Evolutionary conservation across 2,888 invertebrate genomes (phyloP).

Genomic region (Eilema griseolum): DNA sequence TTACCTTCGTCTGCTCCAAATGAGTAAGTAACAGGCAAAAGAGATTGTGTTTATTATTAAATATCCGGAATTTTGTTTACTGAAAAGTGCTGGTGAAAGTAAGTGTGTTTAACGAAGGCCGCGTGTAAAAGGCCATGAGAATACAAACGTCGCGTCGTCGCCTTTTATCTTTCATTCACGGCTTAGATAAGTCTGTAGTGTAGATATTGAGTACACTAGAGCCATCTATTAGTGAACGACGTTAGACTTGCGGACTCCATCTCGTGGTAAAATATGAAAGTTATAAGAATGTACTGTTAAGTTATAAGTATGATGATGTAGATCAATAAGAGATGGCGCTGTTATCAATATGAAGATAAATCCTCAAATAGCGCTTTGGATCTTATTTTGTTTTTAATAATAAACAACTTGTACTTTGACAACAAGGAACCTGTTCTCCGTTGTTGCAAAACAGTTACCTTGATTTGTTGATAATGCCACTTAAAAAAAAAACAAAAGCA

Average conservation of each 20-base stretch:
- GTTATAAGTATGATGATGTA: conserved; percentile 10
- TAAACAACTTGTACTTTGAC: background rate
- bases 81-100: conserved; percentile 77
- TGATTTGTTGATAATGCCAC: conserved; percentile 19
- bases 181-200: conserved; percentile 37
- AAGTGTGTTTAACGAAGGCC: conserved; percentile 69
- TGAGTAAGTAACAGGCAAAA: conserved; percentile 67
- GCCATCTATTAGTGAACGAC: conserved; percentile 61
- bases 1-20: conserved; percentile 71
- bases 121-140: conserved; percentile 60
- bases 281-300: conserved; percentile 29
- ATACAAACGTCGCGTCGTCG: conserved; percentile 37
- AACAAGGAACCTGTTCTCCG: conserved; percentile 7
- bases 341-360: background rate
- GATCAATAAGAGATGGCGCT: conserved; percentile 12
- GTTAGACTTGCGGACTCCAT: conserved; percentile 29
- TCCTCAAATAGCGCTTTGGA: background rate
- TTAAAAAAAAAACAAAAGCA: conserved; percentile 33
- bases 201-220: conserved; percentile 39
- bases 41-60: conserved; percentile 67
- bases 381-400: background rate
- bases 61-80: conserved; percentile 77
- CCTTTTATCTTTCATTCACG: conserved; percentile 51
- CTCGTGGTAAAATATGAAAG: conserved; percentile 32
- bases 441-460: conserved; percentile 16